Base-by-base conservation (phyloP, 2,888 invertebrate species). In the Eupithecia subumbrata region DNA sequence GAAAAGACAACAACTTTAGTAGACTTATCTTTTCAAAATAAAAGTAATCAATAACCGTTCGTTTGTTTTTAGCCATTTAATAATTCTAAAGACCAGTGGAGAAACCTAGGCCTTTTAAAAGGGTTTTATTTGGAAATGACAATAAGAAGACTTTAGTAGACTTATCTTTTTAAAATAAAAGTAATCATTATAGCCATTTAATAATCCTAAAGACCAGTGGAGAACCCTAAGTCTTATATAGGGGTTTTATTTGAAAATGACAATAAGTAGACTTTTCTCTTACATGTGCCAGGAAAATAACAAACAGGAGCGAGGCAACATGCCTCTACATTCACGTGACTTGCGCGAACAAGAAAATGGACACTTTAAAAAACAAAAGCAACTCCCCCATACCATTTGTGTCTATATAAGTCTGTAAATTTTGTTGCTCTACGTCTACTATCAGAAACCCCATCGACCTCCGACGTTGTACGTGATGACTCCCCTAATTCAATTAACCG, bases 371-470 rank as follows among this genome's bases (percentile, higher is more conserved):
- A 22, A 22, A 56, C 22, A n/a, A 22, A 22, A 56, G 52, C 11
- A 11, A 56, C 52, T 22, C 22, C 52, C 22, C 5, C 12, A 56
- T 4, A 56, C 8, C 22, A 12, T 60, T 25, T 60, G 60, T 64
- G 18, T 64, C 64, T 64, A 30, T 18, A 34, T 3, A 16, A 64
- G 16, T 64, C 43, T 16, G 22, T 30, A 34, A 0, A 11, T 70
- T 48, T 72, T 40, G 3, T 70, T 48, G 52, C 77, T 74, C 74
- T 70, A 40, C 48, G 74, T 18, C 25, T 76, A 79, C 75, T 80
- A 79, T 79, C 81, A 79, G 75, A 79, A 69, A 66, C 76, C 71
- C 69, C 80, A 78, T 78, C 80, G 76, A 80, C 81, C 81, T 74
- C 80, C 81, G 45, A 69, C 73, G 76, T 76, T 48, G 79, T 71